A percentile compares a stretch with the other conserved stretches of the same genome.
Evolutionary conservation across 1,140 invertebrate species (phyloP).

Genomic region (Conus ventricosus): DNA sequence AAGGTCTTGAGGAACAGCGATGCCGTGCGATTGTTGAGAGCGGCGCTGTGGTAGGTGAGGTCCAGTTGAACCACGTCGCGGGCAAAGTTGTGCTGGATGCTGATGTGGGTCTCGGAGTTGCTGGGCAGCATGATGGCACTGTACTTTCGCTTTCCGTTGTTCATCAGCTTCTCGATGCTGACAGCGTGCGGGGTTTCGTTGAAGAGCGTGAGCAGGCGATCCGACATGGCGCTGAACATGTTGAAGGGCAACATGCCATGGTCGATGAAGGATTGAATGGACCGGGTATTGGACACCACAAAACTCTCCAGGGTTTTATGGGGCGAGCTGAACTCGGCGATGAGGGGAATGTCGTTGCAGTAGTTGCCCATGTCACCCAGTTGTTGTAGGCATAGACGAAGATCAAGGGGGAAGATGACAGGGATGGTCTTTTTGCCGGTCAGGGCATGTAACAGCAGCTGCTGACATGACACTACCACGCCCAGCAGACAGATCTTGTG

Average conservation of each 20-base stretch:
- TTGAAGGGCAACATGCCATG: conserved; percentile 43
- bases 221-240: conserved; percentile 36
- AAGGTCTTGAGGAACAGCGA: conserved; percentile 23
- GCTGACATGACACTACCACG: conserved; percentile 26
- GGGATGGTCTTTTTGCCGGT: conserved; percentile 33
- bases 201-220: conserved; percentile 37
- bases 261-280: conserved; percentile 43
- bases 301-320: conserved; percentile 36
- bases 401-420: conserved; percentile 39
- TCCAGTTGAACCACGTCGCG: conserved; percentile 22
- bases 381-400: conserved; percentile 30
- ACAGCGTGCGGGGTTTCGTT: conserved; percentile 34
- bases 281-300: conserved; percentile 35
- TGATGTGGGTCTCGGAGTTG: conserved; percentile 39
- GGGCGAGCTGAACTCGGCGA: conserved; percentile 27
- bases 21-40: conserved; percentile 28
- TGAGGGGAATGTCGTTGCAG: conserved; percentile 43
- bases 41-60: conserved; percentile 30
- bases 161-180: conserved; percentile 32
- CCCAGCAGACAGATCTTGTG: conserved; percentile 32
- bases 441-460: conserved; percentile 36
- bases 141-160: not conserved
- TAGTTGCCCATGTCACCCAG: conserved; percentile 34
- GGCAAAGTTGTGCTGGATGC: conserved; percentile 30
- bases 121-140: not conserved